A percentile compares a stretch with the other conserved stretches of the same genome.
Evolutionary conservation across 2,113 vertebrate species (phyloP).

Genomic region (Seriola rivoliana): DNA sequence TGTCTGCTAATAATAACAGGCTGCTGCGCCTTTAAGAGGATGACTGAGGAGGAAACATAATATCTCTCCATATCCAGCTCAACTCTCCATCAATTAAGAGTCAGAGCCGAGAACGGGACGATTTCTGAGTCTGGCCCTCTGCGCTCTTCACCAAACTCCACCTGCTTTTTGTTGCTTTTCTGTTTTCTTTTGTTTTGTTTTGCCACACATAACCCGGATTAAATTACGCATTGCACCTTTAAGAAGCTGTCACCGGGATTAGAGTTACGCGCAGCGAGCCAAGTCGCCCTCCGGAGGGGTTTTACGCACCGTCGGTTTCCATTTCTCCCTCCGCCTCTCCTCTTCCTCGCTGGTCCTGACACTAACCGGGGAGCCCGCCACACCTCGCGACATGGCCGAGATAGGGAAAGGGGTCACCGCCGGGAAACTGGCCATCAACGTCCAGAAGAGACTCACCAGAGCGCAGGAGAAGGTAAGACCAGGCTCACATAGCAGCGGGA

Average conservation of each 20-base stretch:
- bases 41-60: constrained; percentile 66
- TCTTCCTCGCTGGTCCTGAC: constrained; percentile 27
- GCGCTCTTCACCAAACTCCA: background rate
- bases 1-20: constrained; percentile 78
- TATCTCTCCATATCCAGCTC: constrained; percentile 53
- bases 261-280: constrained; percentile 61
- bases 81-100: constrained; percentile 65
- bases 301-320: constrained; percentile 60
- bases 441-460: constrained; percentile 95
- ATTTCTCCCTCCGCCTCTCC: constrained; percentile 4
- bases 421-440: constrained; percentile 94
- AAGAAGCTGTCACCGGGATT: constrained; percentile 75
- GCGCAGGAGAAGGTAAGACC: constrained; percentile 95
- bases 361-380: constrained; percentile 35
- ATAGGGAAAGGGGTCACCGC: constrained; percentile 95
- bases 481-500: constrained; percentile 10
- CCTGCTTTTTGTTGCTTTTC: background rate
- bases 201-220: constrained; percentile 41
- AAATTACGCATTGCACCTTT: constrained; percentile 74
- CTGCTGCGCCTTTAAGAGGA: constrained; percentile 83
- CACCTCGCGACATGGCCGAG: constrained; percentile 90
- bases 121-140: background rate
- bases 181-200: background rate
- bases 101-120: constrained; percentile 13
- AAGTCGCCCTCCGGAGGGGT: constrained; percentile 21